Conservation (phyloP, 2,797 vertebrate species). For the Megalops cyprinoides region DNA sequence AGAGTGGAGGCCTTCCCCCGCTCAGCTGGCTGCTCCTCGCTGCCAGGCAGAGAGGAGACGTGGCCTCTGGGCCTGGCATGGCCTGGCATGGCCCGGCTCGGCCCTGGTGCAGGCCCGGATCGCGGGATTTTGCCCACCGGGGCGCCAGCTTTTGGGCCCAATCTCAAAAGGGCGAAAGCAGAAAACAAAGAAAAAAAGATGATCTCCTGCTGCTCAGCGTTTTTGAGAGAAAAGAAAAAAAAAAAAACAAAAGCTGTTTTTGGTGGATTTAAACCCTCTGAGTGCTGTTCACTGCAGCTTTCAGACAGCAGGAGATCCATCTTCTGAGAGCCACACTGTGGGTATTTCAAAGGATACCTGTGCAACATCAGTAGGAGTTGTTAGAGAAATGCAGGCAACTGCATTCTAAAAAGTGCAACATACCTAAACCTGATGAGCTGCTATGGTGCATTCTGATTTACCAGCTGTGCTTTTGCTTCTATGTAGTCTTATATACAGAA, state of each 20-base stretch:
- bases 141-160: background rate
- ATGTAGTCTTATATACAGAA: background rate
- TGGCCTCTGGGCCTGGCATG: conserved; percentile 23
- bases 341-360: background rate
- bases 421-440: no score
- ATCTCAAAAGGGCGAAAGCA: conserved; percentile 6
- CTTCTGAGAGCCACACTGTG: background rate
- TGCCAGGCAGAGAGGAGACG: conserved; percentile 6
- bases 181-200: conserved; percentile 18
- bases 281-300: background rate
- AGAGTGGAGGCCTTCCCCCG: background rate
- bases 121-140: background rate
- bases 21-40: background rate
- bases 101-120: background rate
- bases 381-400: no score
- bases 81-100: conserved; percentile 44
- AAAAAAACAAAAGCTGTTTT: conserved; percentile 3
- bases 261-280: background rate
- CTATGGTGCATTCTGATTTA: background rate
- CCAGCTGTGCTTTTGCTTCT: background rate
- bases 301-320: background rate
- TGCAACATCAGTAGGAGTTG: background rate
- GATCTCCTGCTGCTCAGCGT: background rate
- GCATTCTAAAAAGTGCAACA: no score
- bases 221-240: background rate